A percentile compares a stretch with the other conserved stretches of the same genome.
phyloP scores from a whole-genome alignment of 2,888 invertebrate genomes.

The Tachina fera region DNA sequence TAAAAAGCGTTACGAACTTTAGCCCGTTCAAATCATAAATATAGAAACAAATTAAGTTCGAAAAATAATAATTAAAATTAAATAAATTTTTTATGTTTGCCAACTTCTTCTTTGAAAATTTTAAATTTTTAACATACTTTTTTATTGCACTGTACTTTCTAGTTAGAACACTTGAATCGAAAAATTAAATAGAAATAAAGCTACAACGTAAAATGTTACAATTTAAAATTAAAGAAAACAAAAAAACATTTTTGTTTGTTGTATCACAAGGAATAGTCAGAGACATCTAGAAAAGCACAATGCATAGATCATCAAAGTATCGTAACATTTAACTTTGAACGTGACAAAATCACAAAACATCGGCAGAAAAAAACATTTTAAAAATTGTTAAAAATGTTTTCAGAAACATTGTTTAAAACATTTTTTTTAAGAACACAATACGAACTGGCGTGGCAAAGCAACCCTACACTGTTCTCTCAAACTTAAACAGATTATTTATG shows the following conservation, averaged over 20 bases:
- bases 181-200: constrained; percentile 20
- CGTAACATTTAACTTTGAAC: constrained; percentile 79
- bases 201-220: constrained; percentile 59
- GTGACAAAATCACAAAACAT: constrained; percentile 81
- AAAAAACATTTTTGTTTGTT: constrained; percentile 43
- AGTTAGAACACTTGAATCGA: constrained; percentile 39
- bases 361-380: constrained; percentile 57
- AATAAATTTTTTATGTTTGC: too few relatives aligned
- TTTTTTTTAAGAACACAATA: constrained; percentile 35
- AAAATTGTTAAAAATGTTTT: constrained; percentile 57
- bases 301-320: constrained; percentile 74
- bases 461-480: not conserved
- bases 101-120: not conserved
- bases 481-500: constrained; percentile 56
- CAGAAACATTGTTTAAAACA: constrained; percentile 45
- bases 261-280: constrained; percentile 25
- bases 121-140: not conserved
- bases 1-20: too few relatives aligned
- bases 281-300: constrained; percentile 40
- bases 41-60: too few relatives aligned
- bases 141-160: constrained; percentile 32
- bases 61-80: too few relatives aligned
- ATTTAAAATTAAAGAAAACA: constrained; percentile 3
- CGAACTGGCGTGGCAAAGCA: constrained; percentile 40
- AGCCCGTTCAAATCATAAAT: too few relatives aligned